Conservation (phyloP, 2,113 vertebrate genomes). For the Atlantisia rogersi region DNA sequence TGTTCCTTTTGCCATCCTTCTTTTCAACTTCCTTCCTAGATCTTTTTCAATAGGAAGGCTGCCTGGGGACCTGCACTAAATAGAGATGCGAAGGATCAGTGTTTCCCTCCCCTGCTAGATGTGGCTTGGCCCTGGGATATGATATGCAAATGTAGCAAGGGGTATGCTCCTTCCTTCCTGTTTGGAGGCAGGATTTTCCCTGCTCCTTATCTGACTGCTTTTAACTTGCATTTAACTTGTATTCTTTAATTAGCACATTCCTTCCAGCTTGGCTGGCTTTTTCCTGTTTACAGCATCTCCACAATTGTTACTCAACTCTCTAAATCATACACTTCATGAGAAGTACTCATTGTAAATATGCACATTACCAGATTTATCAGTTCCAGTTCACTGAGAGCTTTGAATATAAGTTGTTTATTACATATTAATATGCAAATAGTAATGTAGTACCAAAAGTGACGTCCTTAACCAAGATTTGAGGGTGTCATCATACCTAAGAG, state of each 20-base stretch:
- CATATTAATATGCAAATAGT: neutral
- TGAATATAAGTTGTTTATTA: neutral
- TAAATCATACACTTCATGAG: neutral
- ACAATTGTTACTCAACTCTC: neutral
- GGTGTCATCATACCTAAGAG: neutral
- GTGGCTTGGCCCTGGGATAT: constrained; percentile 23
- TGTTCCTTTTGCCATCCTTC: constrained; percentile 11
- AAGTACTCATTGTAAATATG: neutral
- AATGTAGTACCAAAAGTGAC: neutral
- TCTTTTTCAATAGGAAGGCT: constrained; percentile 47
- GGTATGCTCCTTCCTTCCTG: neutral
- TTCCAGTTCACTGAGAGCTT: neutral
- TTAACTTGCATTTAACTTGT: constrained; percentile 28
- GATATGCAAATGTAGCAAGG: constrained; percentile 48
- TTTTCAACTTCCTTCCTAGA: constrained; percentile 66
- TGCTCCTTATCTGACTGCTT: constrained; percentile 16
- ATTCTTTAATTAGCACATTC: constrained; percentile 48
- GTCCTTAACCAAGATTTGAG: neutral
- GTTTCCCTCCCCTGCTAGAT: constrained; percentile 31
- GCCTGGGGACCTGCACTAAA: constrained; percentile 64
- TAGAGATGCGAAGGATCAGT: constrained; percentile 38
- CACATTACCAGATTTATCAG: neutral
- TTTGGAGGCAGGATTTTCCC: constrained; percentile 36
- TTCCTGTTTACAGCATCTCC: constrained; percentile 57
- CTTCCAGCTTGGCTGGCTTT: constrained; percentile 40